Evolutionary conservation across 2,888 invertebrate species (phyloP), one percentile per base, ranked within the genome.

Genomic region (Hoplodrina ambigua): DNA sequence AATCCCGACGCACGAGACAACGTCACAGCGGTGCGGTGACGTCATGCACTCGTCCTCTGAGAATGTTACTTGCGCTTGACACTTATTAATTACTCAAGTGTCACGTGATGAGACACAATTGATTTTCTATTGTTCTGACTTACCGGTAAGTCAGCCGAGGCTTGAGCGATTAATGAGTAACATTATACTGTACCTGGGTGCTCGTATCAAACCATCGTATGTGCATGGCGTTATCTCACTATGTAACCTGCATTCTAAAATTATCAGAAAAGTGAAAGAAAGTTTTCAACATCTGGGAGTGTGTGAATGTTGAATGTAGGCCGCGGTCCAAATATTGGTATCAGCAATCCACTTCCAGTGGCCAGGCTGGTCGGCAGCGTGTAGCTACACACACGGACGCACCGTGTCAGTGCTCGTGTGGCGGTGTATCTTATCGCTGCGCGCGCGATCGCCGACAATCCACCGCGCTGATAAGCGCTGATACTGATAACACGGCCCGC

Each of bases 401-500:
- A 17, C 4, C 17, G 17, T 6, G 11, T 5, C 46, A 15, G 17
- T 46, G 46, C 17, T 15, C 6, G 46, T 46, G 4, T 2, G 41
- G 13, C 0, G 37, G 61, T 30, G 69, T 74, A 84, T 82, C 75
- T 88, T 87, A 89, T 89, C 86, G 57, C n/a, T n/a, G 62, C 52
- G 60, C 72, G 74, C 71, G 59, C 74, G 65, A 85, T 85, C 85
- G 69, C 63, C 57, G 61, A 57, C 74, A 59, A 70, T 75, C 72
- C 66, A 25, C 69, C 59, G 64, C 73, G 58, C 67, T 46, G 85
- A 85, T 84, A 79, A 78, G 56, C 64, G 69, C 83, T 81, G 85
- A 84, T 82, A 81, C 72, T 80, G 92, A 92, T 91, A 91, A 87
- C 79, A 53, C 5, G 46, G 62, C 59, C 85, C 57, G 62, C 25